These are phyloP conservation scores for Callyntrura sp. DNA, from an alignment of 2,888 invertebrate genomes.

Conservation along the genomic window DNA sequence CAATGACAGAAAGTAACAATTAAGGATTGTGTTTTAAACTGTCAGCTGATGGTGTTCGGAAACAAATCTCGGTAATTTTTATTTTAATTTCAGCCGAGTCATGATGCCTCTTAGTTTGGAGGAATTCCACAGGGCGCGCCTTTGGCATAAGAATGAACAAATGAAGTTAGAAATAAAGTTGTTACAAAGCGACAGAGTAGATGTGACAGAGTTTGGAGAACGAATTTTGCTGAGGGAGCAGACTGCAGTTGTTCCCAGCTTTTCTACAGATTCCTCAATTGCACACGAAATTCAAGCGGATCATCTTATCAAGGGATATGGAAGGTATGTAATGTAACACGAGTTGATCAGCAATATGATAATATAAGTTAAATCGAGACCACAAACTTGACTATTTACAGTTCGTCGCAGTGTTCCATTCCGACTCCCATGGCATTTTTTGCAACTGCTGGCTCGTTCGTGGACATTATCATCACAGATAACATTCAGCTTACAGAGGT, in stretches of 20 bases:
- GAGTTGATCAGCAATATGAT: background rate
- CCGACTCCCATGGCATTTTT: background rate
- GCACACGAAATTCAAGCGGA: background rate
- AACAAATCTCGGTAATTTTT: background rate
- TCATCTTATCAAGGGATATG: conserved; percentile 52
- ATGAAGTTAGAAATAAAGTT: background rate
- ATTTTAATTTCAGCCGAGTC: conserved; percentile 49
- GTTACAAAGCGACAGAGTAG: background rate
- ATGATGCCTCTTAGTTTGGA: conserved; percentile 43
- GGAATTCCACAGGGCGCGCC: conserved; percentile 43
- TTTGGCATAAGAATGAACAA: conserved; percentile 46
- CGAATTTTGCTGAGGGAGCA: background rate
- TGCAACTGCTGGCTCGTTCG: background rate
- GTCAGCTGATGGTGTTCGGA: background rate
- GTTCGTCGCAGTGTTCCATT: background rate
- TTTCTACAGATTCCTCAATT: background rate
- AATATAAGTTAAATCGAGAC: too few species aligned
- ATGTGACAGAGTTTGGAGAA: conserved; percentile 3
- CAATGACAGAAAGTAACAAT: too few species aligned
- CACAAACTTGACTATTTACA: too few species aligned
- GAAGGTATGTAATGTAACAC: too few species aligned
- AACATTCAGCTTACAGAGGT: conserved; percentile 22
- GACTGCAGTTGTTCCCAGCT: background rate
- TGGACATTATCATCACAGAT: background rate
- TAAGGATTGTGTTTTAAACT: too few species aligned